phyloP scores from a whole-genome alignment of 2,888 invertebrate species.

The Lochmaea crataegi region DNA sequence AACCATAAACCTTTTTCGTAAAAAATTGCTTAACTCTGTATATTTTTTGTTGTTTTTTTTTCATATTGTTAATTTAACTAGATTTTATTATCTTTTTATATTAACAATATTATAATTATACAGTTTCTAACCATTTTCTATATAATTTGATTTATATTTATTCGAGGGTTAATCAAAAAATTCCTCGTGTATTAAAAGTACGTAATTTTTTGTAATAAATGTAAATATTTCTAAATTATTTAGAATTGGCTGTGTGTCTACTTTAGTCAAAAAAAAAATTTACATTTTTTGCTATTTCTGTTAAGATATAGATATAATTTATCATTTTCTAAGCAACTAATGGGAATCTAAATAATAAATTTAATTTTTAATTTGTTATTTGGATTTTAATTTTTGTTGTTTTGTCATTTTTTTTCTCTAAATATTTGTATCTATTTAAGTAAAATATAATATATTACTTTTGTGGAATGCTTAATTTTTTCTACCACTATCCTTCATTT shows the following conservation, averaged over 20 bases:
- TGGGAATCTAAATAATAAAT: neutral
- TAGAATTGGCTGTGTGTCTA: slow-evolving; percentile 59
- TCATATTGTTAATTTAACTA: neutral
- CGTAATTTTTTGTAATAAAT: slow-evolving; percentile 37
- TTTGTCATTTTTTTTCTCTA: neutral
- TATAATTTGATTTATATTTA: slow-evolving; percentile 13
- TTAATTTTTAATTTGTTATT: neutral
- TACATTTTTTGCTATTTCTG: slow-evolving; percentile 5
- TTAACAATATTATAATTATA: neutral
- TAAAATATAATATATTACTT: slow-evolving; percentile 2
- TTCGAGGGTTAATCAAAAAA: slow-evolving; percentile 16
- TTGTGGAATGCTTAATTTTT: neutral
- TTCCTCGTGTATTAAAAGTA: slow-evolving; percentile 3
- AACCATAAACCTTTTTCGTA: neutral
- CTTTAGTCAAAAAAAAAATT: slow-evolving; percentile 57
- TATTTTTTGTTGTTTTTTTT: neutral
- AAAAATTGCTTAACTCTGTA: neutral
- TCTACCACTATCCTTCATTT: neutral
- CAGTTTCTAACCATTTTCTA: slow-evolving; percentile 13
- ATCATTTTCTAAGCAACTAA: neutral
- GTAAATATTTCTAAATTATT: slow-evolving; percentile 47
- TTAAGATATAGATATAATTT: neutral
- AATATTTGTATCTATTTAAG: neutral
- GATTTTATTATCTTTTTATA: slow-evolving; percentile 1
- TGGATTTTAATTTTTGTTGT: neutral